These are phyloP conservation scores for Chiloscyllium punctatum DNA, from an alignment of 2,797 vertebrate species.

Conservation along the genomic window DNA sequence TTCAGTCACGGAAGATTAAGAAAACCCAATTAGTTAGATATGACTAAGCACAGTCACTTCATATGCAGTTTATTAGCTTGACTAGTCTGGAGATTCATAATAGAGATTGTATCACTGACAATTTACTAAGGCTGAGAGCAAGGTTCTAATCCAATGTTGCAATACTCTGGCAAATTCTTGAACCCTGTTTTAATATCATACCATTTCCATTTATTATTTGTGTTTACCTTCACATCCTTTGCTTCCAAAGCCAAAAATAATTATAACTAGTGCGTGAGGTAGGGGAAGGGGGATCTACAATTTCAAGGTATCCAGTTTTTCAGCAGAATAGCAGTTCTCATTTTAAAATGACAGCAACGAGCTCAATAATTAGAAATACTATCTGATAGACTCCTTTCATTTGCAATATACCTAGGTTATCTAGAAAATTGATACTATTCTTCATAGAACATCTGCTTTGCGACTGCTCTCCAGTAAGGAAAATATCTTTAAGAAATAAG, in stretches of 20 bases:
- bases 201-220: neutral
- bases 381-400: neutral
- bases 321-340: neutral
- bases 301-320: neutral
- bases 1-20: conserved; percentile 27
- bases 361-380: conserved; percentile 7
- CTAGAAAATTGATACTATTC: neutral
- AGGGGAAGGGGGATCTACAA: too few species aligned
- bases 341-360: neutral
- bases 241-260: neutral
- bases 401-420: neutral
- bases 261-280: neutral
- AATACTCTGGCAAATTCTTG: neutral
- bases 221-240: neutral
- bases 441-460: neutral
- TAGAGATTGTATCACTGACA: conserved; percentile 20
- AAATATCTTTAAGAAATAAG: conserved; percentile 22
- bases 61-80: conserved; percentile 23
- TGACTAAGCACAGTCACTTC: conserved; percentile 34
- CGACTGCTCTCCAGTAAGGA: neutral
- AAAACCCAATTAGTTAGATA: conserved; percentile 37
- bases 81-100: conserved; percentile 33
- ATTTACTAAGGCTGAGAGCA: conserved; percentile 1
- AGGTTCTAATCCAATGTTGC: neutral
- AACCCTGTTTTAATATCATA: neutral